Evolutionary conservation across 1,140 invertebrate species (phyloP).

Genomic region (Latrodectus geometricus): DNA sequence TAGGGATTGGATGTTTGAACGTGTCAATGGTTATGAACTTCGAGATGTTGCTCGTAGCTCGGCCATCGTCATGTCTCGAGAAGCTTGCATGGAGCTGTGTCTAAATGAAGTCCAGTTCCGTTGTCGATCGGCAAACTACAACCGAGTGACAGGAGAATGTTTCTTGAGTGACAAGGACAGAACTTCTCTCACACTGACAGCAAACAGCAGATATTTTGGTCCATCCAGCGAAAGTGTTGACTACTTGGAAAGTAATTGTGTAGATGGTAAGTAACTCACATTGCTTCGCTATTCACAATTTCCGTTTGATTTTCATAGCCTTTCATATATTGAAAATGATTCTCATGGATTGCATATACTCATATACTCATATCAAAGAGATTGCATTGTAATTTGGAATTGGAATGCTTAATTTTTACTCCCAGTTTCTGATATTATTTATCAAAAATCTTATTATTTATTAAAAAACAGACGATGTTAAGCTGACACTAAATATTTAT

Average conservation of each 20-base stretch:
- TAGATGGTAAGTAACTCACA: slow-evolving; percentile 67
- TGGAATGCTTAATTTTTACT: background rate
- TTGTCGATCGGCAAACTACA: slow-evolving; percentile 92
- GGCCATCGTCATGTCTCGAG: slow-evolving; percentile 73
- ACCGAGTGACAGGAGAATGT: slow-evolving; percentile 85
- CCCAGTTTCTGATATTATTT: background rate
- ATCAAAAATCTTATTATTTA: background rate
- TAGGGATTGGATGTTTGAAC: slow-evolving; percentile 91
- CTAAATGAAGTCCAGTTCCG: slow-evolving; percentile 87
- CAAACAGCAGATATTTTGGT: slow-evolving; percentile 20
- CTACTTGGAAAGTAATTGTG: slow-evolving; percentile 72
- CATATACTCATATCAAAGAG: background rate
- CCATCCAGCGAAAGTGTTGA: slow-evolving; percentile 64
- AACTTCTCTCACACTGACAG: slow-evolving; percentile 41
- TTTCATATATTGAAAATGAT: background rate
- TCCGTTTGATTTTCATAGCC: background rate
- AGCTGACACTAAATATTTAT: no score
- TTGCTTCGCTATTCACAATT: background rate
- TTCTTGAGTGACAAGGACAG: slow-evolving; percentile 90
- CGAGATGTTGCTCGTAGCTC: slow-evolving; percentile 74
- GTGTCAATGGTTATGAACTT: slow-evolving; percentile 78
- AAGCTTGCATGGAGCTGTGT: slow-evolving; percentile 89
- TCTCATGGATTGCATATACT: background rate
- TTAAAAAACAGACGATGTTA: no score
- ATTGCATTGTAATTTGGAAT: background rate